phyloP scores from a whole-genome alignment of 2,797 vertebrate genomes.

The Balearica regulorum region DNA sequence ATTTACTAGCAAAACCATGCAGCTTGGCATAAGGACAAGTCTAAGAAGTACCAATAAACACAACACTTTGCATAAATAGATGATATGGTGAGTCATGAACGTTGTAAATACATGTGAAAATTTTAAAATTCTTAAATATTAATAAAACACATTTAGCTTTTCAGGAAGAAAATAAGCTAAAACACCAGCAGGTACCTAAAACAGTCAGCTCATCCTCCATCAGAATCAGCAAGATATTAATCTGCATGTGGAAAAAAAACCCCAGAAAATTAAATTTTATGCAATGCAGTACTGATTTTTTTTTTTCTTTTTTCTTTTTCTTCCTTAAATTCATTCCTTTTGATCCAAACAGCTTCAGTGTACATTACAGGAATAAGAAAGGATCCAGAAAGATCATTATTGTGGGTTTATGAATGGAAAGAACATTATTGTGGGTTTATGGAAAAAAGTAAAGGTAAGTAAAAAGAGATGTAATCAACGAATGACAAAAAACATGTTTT shows the following conservation, averaged over 20 bases:
- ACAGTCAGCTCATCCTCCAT: background rate
- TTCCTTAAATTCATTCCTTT: background rate
- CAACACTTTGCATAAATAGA: background rate
- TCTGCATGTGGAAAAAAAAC: background rate
- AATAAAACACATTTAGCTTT: background rate
- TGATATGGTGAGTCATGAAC: background rate
- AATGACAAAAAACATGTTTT: rapidly evolving
- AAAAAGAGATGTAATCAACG: background rate
- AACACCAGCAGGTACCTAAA: background rate
- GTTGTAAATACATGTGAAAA: background rate
- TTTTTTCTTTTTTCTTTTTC: background rate
- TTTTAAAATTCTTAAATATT: background rate
- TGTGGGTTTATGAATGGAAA: background rate
- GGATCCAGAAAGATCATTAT: background rate
- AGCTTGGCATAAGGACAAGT: background rate
- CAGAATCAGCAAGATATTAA: background rate
- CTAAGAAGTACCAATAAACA: background rate
- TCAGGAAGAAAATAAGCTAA: background rate
- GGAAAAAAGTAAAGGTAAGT: background rate
- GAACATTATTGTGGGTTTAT: too few relatives aligned
- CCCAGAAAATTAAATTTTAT: background rate
- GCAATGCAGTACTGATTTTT: background rate
- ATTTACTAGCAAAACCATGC: background rate
- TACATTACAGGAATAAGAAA: background rate
- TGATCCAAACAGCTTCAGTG: background rate